Evolutionary conservation across 2,797 vertebrate species (phyloP).

Genomic region (Trematomus bernacchii): DNA sequence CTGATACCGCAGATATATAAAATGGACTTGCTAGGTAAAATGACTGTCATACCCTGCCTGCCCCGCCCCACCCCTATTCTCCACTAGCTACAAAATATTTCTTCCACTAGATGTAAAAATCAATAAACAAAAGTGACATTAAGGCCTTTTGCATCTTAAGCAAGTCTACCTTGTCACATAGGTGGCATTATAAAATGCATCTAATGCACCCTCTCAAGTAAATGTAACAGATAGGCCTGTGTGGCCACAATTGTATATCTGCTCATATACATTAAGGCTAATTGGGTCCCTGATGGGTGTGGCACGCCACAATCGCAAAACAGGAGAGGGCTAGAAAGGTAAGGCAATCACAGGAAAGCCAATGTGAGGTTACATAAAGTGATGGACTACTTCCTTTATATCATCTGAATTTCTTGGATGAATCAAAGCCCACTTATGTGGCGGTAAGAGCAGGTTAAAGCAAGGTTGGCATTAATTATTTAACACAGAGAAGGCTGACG

Average conservation of each 20-base stretch:
- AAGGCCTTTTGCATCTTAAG: slow-evolving; percentile 72
- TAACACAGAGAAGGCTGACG: not conserved
- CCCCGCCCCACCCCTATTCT: slow-evolving; percentile 1
- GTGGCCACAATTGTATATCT: slow-evolving; percentile 49
- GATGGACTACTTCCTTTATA: slow-evolving; percentile 66
- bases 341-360: slow-evolving; percentile 59
- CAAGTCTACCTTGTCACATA: slow-evolving; percentile 54
- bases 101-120: slow-evolving; percentile 72
- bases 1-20: slow-evolving; percentile 41
- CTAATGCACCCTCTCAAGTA: slow-evolving; percentile 55
- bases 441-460: slow-evolving; percentile 37
- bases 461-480: slow-evolving; percentile 42
- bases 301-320: slow-evolving; percentile 43
- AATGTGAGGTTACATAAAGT: slow-evolving; percentile 39
- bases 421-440: slow-evolving; percentile 43
- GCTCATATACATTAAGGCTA: slow-evolving; percentile 59
- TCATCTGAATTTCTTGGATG: slow-evolving; percentile 44
- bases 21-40: slow-evolving; percentile 64
- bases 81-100: slow-evolving; percentile 54
- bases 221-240: slow-evolving; percentile 54
- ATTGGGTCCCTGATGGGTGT: slow-evolving; percentile 65
- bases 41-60: slow-evolving; percentile 42
- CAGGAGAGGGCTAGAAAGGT: slow-evolving; percentile 37
- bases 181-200: slow-evolving; percentile 53
- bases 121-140: slow-evolving; percentile 80